These are phyloP conservation scores for Drosophila mayaguana DNA, from an alignment of 2,888 invertebrate genomes.

Conservation along the genomic window DNA sequence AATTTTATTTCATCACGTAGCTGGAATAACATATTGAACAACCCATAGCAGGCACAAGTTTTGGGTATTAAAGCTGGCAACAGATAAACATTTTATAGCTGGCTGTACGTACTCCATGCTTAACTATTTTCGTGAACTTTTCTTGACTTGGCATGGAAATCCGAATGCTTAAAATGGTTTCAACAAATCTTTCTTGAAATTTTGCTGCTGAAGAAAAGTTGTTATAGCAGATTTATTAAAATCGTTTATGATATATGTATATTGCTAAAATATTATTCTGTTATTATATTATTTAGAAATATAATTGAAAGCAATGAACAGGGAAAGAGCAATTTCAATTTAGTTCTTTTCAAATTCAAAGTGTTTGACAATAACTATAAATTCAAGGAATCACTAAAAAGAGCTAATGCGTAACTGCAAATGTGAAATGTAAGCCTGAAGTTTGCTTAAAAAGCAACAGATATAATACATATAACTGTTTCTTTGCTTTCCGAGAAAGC, in stretches of 20 bases:
- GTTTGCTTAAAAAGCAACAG: neutral
- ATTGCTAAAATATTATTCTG: neutral
- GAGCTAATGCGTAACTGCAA: neutral
- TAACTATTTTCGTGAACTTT: neutral
- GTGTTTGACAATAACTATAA: neutral
- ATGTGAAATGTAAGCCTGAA: neutral
- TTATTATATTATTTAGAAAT: too few relatives aligned
- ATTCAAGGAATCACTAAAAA: neutral
- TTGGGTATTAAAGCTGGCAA: neutral
- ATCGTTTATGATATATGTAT: too few relatives aligned
- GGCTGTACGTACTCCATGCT: neutral
- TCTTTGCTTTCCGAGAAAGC: too few relatives aligned
- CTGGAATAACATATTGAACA: slow-evolving; percentile 1
- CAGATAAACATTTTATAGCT: slow-evolving; percentile 3
- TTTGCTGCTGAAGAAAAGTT: too few relatives aligned
- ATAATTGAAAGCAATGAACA: too few relatives aligned
- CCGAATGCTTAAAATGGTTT: neutral
- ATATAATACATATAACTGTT: too few relatives aligned
- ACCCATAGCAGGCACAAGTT: neutral
- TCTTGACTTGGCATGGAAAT: too few relatives aligned
- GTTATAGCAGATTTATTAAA: too few relatives aligned
- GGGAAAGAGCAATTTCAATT: neutral
- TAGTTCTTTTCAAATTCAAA: neutral
- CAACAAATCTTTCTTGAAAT: too few relatives aligned
- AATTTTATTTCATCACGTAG: slow-evolving; percentile 22